Percentiles rank a stretch among this genome's conserved stretches.
Evolutionary conservation across 1,140 invertebrate genomes (phyloP).

Genomic region (Augochlora pura): DNA sequence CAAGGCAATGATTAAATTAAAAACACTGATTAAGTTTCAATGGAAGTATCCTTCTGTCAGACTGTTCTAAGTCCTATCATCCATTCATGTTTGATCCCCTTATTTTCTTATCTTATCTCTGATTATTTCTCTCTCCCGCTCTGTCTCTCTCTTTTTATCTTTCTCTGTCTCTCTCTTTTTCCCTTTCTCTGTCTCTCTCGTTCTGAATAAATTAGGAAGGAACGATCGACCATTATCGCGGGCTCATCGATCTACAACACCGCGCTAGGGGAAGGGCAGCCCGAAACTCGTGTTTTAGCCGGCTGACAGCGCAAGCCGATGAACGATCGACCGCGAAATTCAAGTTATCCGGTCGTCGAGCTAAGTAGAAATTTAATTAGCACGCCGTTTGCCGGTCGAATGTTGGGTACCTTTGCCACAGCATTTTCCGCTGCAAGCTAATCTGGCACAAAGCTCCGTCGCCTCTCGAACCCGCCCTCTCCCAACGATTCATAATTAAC

Average conservation of each 20-base stretch:
- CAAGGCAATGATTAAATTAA: too few relatives aligned
- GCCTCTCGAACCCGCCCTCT: neutral
- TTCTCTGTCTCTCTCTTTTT: too few relatives aligned
- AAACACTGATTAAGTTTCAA: too few relatives aligned
- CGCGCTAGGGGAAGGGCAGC: neutral
- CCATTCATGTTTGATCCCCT: too few relatives aligned
- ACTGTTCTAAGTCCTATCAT: too few relatives aligned
- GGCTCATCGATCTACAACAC: neutral
- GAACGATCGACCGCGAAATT: constrained; percentile 35
- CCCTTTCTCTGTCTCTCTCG: too few relatives aligned
- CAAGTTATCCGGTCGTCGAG: constrained; percentile 21
- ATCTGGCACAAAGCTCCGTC: constrained; percentile 2
- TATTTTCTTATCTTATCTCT: too few relatives aligned
- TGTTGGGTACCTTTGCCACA: constrained; percentile 18
- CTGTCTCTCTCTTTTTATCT: too few relatives aligned
- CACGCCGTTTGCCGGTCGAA: constrained; percentile 14
- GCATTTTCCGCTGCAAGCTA: constrained; percentile 18
- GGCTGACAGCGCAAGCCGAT: constrained; percentile 15
- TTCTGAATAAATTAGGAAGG: too few relatives aligned
- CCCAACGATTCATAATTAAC: constrained; percentile 16
- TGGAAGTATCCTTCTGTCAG: too few relatives aligned
- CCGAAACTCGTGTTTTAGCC: neutral
- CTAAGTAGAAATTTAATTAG: constrained; percentile 42
- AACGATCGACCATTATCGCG: neutral
- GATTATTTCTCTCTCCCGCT: too few relatives aligned